These are phyloP conservation scores for Podilymbus podiceps DNA, from an alignment of 2,113 vertebrate species.

Conservation along the genomic window DNA sequence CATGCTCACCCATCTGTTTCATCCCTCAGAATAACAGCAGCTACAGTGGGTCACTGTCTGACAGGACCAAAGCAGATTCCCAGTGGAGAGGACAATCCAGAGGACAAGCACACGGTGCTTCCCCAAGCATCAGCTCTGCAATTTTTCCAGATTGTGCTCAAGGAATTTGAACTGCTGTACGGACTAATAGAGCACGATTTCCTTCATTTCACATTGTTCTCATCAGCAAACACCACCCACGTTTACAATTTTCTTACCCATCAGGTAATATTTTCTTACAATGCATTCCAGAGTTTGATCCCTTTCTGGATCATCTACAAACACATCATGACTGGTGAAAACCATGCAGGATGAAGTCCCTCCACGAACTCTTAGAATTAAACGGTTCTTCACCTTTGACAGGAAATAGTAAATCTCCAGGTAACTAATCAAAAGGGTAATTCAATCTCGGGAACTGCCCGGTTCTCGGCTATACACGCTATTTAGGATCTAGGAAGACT, in stretches of 20 bases:
- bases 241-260: neutral
- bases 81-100: neutral
- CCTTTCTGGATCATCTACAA: neutral
- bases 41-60: neutral
- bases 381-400: neutral
- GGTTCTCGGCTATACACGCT: neutral
- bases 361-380: neutral
- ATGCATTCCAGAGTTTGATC: neutral
- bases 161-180: neutral
- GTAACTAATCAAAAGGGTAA: neutral
- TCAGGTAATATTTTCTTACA: neutral
- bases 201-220: neutral
- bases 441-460: neutral
- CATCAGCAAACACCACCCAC: neutral
- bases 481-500: neutral
- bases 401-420: neutral
- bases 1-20: neutral
- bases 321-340: neutral
- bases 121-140: neutral
- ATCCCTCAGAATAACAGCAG: neutral
- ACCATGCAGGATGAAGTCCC: neutral
- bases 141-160: neutral
- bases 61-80: neutral
- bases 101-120: neutral
- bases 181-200: neutral